A percentile compares a stretch with the other conserved stretches of the same genome.
phyloP scores from a whole-genome alignment of 2,888 invertebrate species.

The Caenorhabditis sp. region DNA sequence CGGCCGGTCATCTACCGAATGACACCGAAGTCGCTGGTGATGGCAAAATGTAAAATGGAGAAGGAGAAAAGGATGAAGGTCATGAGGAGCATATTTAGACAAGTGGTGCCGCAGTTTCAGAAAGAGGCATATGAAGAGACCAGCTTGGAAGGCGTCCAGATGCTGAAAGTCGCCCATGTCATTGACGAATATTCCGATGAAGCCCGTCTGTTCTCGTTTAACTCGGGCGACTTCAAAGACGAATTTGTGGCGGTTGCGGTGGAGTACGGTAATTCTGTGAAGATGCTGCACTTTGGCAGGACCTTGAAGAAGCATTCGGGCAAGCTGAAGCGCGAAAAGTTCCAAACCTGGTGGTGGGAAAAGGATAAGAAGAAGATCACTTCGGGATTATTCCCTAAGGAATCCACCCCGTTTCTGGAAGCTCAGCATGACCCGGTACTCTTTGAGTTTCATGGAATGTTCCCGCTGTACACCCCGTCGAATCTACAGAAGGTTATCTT shows the following conservation, averaged over 20 bases:
- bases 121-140: not conserved
- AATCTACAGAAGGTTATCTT: no score
- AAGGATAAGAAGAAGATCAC: not conserved
- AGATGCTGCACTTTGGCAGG: slow-evolving; percentile 27
- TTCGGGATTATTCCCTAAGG: not conserved
- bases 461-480: no score
- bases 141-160: not conserved
- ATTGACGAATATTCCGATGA: not conserved
- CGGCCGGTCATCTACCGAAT: no score
- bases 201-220: not conserved
- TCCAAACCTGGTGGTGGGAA: slow-evolving; percentile 22
- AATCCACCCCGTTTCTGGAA: not conserved
- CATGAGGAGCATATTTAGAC: not conserved
- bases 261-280: slow-evolving; percentile 26
- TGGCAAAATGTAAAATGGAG: no score
- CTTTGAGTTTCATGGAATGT: not conserved
- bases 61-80: not conserved
- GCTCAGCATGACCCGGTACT: not conserved
- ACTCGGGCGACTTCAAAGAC: not conserved
- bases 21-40: no score
- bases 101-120: not conserved
- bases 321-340: slow-evolving; percentile 32
- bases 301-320: slow-evolving; percentile 36
- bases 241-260: slow-evolving; percentile 8
- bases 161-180: not conserved